Percentiles rank a stretch among this genome's conserved stretches.
Conservation (phyloP, 2,113 vertebrate genomes). For the Phrynosoma blainvillii region DNA sequence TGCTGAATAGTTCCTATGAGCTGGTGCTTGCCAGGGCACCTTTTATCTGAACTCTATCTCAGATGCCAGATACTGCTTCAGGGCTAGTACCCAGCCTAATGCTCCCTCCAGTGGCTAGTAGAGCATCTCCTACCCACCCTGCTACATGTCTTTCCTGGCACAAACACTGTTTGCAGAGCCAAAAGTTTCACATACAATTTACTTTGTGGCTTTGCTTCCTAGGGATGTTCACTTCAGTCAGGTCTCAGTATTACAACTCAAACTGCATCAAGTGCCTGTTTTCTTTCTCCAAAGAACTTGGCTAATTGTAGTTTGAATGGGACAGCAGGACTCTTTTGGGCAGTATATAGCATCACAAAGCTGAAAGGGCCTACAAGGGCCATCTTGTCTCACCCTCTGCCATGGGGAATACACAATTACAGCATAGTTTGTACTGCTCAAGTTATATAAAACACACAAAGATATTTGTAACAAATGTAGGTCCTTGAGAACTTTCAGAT, state of each 20-base stretch:
- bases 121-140: background rate
- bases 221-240: background rate
- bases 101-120: background rate
- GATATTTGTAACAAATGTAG: background rate
- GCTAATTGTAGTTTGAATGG: background rate
- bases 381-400: too few relatives aligned
- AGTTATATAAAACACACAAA: background rate
- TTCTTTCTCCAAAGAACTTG: background rate
- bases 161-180: background rate
- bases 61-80: background rate
- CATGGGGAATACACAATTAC: too few relatives aligned
- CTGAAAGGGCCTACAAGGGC: too few relatives aligned
- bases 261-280: background rate
- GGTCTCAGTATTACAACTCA: background rate
- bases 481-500: too few relatives aligned
- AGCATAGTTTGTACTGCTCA: background rate
- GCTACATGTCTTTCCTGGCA: fast-evolving
- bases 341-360: too few relatives aligned
- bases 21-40: fast-evolving
- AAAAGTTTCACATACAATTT: background rate
- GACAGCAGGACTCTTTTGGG: background rate
- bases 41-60: background rate
- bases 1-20: background rate
- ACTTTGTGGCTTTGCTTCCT: background rate
- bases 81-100: too few relatives aligned